Base-by-base conservation (phyloP, 2,888 invertebrate genomes). In the Chymomyza fuscimana region DNA sequence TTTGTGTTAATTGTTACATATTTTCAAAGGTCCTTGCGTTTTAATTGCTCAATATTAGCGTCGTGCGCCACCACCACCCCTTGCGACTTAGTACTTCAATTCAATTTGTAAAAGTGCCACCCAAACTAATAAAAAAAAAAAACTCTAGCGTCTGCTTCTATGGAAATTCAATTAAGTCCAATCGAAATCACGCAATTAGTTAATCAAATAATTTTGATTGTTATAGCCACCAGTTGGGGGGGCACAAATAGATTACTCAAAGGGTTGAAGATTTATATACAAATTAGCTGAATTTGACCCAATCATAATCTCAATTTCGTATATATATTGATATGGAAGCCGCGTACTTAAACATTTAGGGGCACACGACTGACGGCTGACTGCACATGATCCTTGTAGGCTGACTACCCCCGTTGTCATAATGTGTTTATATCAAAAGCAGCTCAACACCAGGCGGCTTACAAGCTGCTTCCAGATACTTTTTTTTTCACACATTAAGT, bases 101-200 rank as follows among this genome's bases (percentile, higher is more conserved):
- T 85, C 85, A 85, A 85, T 85, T 88, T 87, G 76, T 73, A 77
- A 85, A 85, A 85, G 85, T 85, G 85, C 70, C 81, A 70, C 80
- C 71, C 65, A 16, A 51, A 63, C 12, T 51, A 65, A 81, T 81
- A 83, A 83, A 76, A 73, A 67, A 36, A 60, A 62, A 52, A 19
- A 63, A 61, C 59, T 65, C 36, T 58, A 68, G 32, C 19, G 32
- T 32, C 32, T 56, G 19, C 46, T 22, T 77, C 69, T 73, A 86
- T 87, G 86, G 87, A 88, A 87, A 87, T 88, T 86, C 85, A 86
- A 86, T 86, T 86, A 86, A 74, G 86, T 71, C 73, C 88, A 89
- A 89, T 89, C 89, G 84, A 89, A 90, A 90, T 88, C 89, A 90
- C 87, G 89, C 90, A 89, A 90, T 89, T 90, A 89, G 89, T 89